Conservation (phyloP, 2,888 invertebrate genomes). For the Choreutis nemorana region DNA sequence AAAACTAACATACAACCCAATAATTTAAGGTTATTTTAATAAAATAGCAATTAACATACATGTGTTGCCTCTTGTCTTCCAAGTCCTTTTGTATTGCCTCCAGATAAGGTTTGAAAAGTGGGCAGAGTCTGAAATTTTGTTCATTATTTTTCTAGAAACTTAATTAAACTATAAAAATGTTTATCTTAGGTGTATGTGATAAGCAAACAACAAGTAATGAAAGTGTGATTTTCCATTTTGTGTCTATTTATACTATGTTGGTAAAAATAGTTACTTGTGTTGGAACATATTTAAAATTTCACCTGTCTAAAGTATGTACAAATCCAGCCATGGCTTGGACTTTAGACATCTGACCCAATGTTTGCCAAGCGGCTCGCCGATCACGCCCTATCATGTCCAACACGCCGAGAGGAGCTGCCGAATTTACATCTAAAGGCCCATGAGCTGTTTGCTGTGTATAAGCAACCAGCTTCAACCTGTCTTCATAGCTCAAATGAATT, state of each 20-base stretch:
- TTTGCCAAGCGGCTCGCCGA: slow-evolving; percentile 92
- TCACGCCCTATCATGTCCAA: slow-evolving; percentile 96
- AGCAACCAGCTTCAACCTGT: slow-evolving; percentile 89
- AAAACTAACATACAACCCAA: slow-evolving; percentile 2
- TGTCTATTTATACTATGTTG: too few species aligned
- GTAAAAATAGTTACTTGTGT: neutral
- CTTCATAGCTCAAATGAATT: slow-evolving; percentile 91
- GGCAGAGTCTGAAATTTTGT: slow-evolving; percentile 73
- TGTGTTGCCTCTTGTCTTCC: slow-evolving; percentile 74
- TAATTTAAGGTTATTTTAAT: slow-evolving; percentile 6
- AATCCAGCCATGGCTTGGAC: slow-evolving; percentile 94
- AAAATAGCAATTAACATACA: slow-evolving; percentile 15
- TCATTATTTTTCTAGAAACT: too few species aligned
- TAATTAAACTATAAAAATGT: too few species aligned
- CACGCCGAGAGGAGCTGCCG: slow-evolving; percentile 85
- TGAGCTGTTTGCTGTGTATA: slow-evolving; percentile 90
- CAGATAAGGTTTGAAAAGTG: slow-evolving; percentile 89
- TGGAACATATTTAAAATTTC: too few species aligned
- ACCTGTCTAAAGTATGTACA: slow-evolving; percentile 83
- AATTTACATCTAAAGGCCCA: slow-evolving; percentile 79
- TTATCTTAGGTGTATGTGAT: too few species aligned
- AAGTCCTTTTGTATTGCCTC: slow-evolving; percentile 91
- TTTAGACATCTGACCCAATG: slow-evolving; percentile 83
- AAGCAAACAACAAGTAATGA: too few species aligned
- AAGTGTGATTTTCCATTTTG: too few species aligned